Evolutionary conservation across 1,140 invertebrate species (phyloP), one percentile per base, ranked within the genome.

Genomic region (Aphaenogaster floridana): DNA sequence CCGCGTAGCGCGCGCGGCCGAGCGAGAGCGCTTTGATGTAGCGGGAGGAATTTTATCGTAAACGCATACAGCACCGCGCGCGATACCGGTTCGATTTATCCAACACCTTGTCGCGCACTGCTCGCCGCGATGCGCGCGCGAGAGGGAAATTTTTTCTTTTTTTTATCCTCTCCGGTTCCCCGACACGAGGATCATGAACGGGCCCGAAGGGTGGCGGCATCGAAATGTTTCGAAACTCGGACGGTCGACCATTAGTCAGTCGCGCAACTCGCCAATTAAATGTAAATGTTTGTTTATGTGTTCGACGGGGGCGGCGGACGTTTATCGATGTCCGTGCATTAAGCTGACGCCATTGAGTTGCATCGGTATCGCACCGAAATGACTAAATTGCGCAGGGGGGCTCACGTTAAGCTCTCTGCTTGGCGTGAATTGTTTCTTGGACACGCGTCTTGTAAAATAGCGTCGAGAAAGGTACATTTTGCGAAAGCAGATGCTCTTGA

Each of bases 261-360:
- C 88, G 87, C 90, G 89, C 89, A 91, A 88, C 89, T 90, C 90
- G 92, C 92, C 93, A 93, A 94, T 95, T 94, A 95, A 94, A 94
- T 93, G 93, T 91, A 94, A 95, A 94, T 94, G 94, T 94, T 94
- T 92, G 93, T 94, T 94, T 94, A 95, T 94, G 92, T 90, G 92
- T 93, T 92, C 86, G 92, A 91, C 89, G 74, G 91, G 88, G 93
- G 76, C 59, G 86, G 63, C 85, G 91, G 94, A 94, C 94, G 92
- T 94, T 95, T 95, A 95, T 94, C 94, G 94, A 95, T 95, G 94
- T 86, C 72, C 77, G 77, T 88, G 86, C 92, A 93, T 94, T 93
- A 91, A 93, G 84, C 90, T 90, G 63, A 87, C 90, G 87, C 68
- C 93, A 94, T 94, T 87, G 92, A 92, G 91, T 90, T 91, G 90